phyloP scores from a whole-genome alignment of 2,888 invertebrate species.

The Ischnus inquisitorius region DNA sequence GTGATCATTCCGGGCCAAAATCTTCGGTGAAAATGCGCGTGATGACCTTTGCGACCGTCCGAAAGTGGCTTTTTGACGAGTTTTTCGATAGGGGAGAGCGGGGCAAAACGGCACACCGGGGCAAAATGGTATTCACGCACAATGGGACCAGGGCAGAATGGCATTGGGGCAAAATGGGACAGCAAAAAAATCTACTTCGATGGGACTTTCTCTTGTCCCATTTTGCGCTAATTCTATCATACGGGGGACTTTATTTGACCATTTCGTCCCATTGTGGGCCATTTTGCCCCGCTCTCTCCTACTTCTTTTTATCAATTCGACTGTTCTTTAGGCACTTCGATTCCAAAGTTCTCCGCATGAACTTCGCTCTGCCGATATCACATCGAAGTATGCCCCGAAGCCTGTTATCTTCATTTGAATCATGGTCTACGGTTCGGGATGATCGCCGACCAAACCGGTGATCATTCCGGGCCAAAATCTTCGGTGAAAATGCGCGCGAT shows the following conservation, averaged over 20 bases:
- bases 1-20: background rate
- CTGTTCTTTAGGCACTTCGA: no score
- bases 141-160: no score
- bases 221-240: no score
- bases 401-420: background rate
- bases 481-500: background rate
- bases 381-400: background rate
- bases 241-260: no score
- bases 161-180: no score
- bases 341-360: background rate
- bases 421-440: background rate
- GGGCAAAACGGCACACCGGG: no score
- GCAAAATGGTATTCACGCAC: no score
- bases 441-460: background rate
- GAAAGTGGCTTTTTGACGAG: background rate
- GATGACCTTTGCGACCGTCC: no score
- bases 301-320: background rate
- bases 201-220: no score
- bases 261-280: no score
- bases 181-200: no score
- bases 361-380: background rate
- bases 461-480: conserved; percentile 3
- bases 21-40: background rate
- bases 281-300: background rate
- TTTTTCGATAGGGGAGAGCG: no score